Percentiles rank a stretch among this genome's conserved stretches.
phyloP scores from a whole-genome alignment of 2,113 vertebrate species.

The Tauraco erythrolophus region DNA sequence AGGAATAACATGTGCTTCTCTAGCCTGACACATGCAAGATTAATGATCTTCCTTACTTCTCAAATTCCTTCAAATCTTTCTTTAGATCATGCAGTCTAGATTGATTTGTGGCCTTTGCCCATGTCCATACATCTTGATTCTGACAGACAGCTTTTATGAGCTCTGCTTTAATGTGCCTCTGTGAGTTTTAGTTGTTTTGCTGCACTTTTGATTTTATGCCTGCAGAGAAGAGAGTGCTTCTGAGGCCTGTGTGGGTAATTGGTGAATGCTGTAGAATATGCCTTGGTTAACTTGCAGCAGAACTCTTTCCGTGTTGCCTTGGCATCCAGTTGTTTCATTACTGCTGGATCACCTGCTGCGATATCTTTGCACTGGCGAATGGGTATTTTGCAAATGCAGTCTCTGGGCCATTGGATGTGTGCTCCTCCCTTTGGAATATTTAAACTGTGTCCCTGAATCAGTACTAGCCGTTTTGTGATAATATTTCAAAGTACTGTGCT shows the following conservation, averaged over 20 bases:
- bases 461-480: neutral
- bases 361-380: neutral
- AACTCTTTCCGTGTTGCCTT: neutral
- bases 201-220: neutral
- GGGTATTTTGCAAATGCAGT: neutral
- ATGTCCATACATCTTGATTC: conserved; percentile 10
- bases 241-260: neutral
- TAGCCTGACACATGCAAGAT: neutral
- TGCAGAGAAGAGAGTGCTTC: neutral
- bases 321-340: neutral
- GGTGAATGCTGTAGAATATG: neutral
- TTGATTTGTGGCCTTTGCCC: conserved; percentile 43
- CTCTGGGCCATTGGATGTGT: neutral
- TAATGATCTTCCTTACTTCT: neutral
- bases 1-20: neutral
- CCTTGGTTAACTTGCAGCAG: neutral
- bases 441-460: neutral
- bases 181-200: conserved; percentile 21
- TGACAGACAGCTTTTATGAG: conserved; percentile 21
- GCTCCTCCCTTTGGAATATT: neutral
- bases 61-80: neutral
- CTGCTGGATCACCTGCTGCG: neutral
- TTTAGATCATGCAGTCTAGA: neutral
- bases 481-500: neutral
- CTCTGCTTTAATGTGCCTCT: conserved; percentile 29